Conservation (phyloP, 2,113 vertebrate genomes). For the Nymphicus hollandicus region DNA sequence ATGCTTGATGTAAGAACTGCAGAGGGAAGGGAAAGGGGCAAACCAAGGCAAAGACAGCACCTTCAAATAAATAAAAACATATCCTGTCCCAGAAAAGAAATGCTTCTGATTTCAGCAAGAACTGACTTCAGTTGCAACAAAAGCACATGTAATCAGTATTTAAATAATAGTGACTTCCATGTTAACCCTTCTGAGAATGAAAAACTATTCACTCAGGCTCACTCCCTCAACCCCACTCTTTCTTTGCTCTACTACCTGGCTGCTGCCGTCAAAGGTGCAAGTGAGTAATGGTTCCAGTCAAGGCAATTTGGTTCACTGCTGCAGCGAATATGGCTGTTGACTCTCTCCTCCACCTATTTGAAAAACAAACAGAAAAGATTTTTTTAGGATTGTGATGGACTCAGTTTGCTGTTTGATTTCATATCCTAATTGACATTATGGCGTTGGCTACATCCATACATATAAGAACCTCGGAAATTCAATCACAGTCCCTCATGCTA, state of each 20-base stretch:
- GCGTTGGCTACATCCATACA: not conserved
- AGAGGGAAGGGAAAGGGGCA: not conserved
- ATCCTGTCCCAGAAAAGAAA: not conserved
- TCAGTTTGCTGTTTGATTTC: not conserved
- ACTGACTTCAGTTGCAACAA: not conserved
- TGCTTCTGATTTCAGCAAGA: not conserved
- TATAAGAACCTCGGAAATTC: not conserved
- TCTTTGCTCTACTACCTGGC: constrained; percentile 62
- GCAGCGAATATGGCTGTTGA: constrained; percentile 64
- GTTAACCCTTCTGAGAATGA: not conserved
- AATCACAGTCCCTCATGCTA: not conserved
- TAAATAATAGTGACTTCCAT: not conserved
- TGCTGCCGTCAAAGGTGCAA: constrained; percentile 43
- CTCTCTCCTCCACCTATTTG: constrained; percentile 66
- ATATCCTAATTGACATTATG: not conserved
- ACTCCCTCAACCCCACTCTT: not conserved
- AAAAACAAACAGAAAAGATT: constrained; percentile 35
- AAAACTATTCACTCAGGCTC: not conserved
- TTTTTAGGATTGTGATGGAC: not conserved
- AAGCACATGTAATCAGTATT: not conserved
- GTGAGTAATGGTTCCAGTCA: constrained; percentile 59
- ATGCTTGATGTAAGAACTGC: not conserved
- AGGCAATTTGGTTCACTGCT: constrained; percentile 69
- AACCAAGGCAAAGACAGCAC: not conserved
- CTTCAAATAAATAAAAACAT: not conserved